These are phyloP conservation scores for Hirudinaria manillensis DNA, from an alignment of 2,888 invertebrate genomes.

Conservation along the genomic window DNA sequence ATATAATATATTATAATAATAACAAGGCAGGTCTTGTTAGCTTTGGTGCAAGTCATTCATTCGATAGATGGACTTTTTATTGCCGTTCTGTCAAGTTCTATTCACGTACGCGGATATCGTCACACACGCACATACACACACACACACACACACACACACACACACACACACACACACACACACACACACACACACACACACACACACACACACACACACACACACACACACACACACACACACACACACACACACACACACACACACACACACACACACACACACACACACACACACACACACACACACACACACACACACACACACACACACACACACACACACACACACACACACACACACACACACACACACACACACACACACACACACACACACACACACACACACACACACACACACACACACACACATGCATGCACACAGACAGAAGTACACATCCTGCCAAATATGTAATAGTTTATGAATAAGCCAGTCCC, in stretches of 20 bases:
- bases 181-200: slow-evolving; percentile 9
- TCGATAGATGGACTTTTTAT: no score
- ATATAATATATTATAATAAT: no score
- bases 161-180: slow-evolving; percentile 18
- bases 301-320: slow-evolving; percentile 2
- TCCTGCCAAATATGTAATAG: no score
- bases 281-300: slow-evolving; percentile 16
- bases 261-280: slow-evolving; percentile 17
- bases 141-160: slow-evolving; percentile 15
- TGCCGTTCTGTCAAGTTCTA: no score
- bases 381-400: neutral
- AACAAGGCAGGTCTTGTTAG: no score
- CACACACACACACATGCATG: neutral
- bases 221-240: slow-evolving; percentile 9
- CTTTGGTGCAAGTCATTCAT: no score
- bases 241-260: slow-evolving; percentile 18
- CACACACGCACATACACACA: slow-evolving; percentile 11
- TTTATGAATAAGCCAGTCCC: neutral
- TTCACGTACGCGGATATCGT: neutral
- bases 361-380: neutral
- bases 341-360: slow-evolving; percentile 7
- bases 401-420: neutral
- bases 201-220: slow-evolving; percentile 16
- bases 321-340: slow-evolving; percentile 15
- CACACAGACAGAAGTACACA: neutral